phyloP scores from a whole-genome alignment of 1,140 invertebrate genomes.

The Phortica variegata region DNA sequence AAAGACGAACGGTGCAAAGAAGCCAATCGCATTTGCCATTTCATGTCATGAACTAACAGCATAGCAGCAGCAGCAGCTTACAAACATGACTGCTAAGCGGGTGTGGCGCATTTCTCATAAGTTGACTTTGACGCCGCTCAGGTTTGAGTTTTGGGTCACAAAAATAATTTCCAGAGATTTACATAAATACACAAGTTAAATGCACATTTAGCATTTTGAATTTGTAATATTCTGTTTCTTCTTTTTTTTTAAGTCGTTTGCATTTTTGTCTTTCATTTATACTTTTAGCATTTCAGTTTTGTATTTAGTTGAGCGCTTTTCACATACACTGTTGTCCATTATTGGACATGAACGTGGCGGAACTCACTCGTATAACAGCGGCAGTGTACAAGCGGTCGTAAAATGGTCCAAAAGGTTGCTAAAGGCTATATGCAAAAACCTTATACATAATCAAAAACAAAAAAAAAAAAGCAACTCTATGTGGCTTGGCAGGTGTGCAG shows the following conservation, averaged over 20 bases:
- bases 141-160: neutral
- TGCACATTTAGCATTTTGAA: slow-evolving; percentile 56
- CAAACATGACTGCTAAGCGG: neutral
- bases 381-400: too few species aligned
- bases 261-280: slow-evolving; percentile 5
- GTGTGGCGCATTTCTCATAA: slow-evolving; percentile 2
- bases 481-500: neutral
- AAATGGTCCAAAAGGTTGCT: too few species aligned
- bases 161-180: slow-evolving; percentile 52
- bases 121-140: slow-evolving; percentile 4
- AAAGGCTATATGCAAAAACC: too few species aligned
- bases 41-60: neutral
- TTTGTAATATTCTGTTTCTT: slow-evolving; percentile 43
- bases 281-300: neutral
- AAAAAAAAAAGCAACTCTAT: too few species aligned
- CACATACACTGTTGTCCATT: neutral
- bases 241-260: slow-evolving; percentile 14
- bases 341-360: neutral
- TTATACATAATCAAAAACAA: too few species aligned
- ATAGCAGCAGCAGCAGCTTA: neutral
- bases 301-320: slow-evolving; percentile 15
- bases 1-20: neutral
- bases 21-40: neutral
- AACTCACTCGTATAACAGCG: slow-evolving; percentile 8
- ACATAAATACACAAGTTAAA: slow-evolving; percentile 56